Evolutionary conservation across 2,113 vertebrate species (phyloP).

Genomic region (Chaetorhynchus papuensis): DNA sequence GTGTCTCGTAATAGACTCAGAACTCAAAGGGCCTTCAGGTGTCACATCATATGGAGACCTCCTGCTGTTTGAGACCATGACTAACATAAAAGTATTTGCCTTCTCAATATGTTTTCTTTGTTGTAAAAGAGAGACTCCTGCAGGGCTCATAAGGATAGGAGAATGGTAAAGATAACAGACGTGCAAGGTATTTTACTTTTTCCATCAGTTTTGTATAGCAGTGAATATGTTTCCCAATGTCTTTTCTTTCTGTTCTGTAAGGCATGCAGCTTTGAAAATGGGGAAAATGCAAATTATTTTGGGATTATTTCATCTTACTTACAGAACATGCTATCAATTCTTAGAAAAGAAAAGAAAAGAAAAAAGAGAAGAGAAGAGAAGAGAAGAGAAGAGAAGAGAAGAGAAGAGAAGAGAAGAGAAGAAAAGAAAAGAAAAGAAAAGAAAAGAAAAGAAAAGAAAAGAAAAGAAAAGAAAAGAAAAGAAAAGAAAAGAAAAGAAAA

Average conservation of each 20-base stretch:
- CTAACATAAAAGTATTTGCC: slow-evolving; percentile 46
- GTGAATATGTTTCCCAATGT: not conserved
- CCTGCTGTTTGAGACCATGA: slow-evolving; percentile 31
- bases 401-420: no score
- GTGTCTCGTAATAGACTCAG: slow-evolving; percentile 49
- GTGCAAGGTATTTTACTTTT: not conserved
- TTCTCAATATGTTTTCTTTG: slow-evolving; percentile 44
- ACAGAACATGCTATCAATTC: not conserved
- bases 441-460: no score
- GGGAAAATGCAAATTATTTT: not conserved
- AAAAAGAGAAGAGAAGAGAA: no score
- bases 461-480: no score
- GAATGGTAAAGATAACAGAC: not conserved
- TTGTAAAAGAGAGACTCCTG: slow-evolving; percentile 30
- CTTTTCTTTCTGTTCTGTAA: not conserved
- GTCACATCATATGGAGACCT: not conserved
- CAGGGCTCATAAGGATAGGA: slow-evolving; percentile 8
- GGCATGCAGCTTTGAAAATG: not conserved
- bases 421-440: no score
- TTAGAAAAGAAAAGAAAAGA: not conserved
- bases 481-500: no score
- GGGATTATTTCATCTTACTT: not conserved
- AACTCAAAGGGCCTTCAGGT: slow-evolving; percentile 24
- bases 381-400: no score
- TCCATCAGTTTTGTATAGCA: not conserved